Percentiles rank a stretch among this genome's conserved stretches.
These are phyloP conservation scores for Ciona savignyi DNA, from an alignment of 23 tunicate species.

Conservation along the genomic window DNA sequence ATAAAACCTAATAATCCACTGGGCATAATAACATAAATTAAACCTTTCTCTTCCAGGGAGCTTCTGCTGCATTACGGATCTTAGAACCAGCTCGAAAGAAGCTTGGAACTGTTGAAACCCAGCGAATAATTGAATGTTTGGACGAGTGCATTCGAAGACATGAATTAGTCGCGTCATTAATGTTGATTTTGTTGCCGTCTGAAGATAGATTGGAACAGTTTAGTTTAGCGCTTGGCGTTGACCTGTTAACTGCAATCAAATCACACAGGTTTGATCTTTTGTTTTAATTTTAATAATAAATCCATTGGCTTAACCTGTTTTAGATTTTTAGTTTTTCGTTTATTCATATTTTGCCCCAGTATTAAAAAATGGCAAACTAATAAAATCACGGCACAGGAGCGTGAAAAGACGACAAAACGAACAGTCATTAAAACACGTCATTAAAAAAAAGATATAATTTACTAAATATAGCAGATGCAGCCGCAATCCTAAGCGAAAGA, in stretches of 20 bases:
- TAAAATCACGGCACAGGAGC: no score
- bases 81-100: conserved; percentile 88
- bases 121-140: conserved; percentile 75
- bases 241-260: conserved; percentile 43
- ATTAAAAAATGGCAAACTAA: no score
- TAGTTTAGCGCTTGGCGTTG: conserved; percentile 54
- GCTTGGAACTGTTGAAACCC: conserved; percentile 85
- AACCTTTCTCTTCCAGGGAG: conserved; percentile 29
- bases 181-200: conserved; percentile 33
- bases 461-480: no score
- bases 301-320: no score
- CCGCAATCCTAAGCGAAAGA: no score
- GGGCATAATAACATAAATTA: not conserved
- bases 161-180: conserved; percentile 39
- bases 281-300: no score
- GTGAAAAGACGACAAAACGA: no score
- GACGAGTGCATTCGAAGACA: conserved; percentile 75
- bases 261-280: conserved; percentile 72
- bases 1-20: no score
- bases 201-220: conserved; percentile 53
- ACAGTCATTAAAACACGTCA: no score
- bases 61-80: conserved; percentile 59
- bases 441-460: no score
- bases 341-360: no score
- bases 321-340: no score